These are phyloP conservation scores for Lepidotrigona ventralis DNA, from an alignment of 1,140 invertebrate genomes.

Conservation along the genomic window DNA sequence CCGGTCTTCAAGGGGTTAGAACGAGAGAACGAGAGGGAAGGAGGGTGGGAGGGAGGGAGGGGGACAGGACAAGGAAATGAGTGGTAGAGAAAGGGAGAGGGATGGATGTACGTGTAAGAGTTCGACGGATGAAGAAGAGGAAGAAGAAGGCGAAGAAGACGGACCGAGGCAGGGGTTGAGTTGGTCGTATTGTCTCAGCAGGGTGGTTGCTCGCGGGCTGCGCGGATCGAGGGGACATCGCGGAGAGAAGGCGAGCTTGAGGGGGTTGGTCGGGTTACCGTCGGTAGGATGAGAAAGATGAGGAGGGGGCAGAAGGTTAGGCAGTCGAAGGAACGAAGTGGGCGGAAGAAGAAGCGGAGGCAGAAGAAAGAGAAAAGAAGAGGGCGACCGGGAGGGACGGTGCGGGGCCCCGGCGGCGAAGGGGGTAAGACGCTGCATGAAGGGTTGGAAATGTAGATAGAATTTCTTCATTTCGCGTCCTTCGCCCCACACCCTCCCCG, in stretches of 20 bases:
- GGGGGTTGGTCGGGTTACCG: slow-evolving; percentile 39
- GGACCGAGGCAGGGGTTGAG: slow-evolving; percentile 57
- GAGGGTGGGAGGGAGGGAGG: not conserved
- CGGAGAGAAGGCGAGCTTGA: slow-evolving; percentile 39
- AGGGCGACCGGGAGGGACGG: slow-evolving; percentile 48
- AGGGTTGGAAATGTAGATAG: slow-evolving; percentile 81
- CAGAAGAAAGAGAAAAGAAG: slow-evolving; percentile 64
- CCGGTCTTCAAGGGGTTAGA: slow-evolving; percentile 65
- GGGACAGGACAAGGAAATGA: slow-evolving; percentile 17
- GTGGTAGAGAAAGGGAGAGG: not conserved
- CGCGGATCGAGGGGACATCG: slow-evolving; percentile 65
- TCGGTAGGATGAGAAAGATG: slow-evolving; percentile 38
- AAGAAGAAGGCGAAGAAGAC: slow-evolving; percentile 56
- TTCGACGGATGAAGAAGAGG: slow-evolving; percentile 44
- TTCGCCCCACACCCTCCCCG: slow-evolving; percentile 63
- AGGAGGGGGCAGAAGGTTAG: slow-evolving; percentile 44
- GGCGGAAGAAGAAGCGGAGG: slow-evolving; percentile 64
- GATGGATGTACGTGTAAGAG: slow-evolving; percentile 48
- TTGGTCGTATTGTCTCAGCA: slow-evolving; percentile 77
- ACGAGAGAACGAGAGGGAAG: slow-evolving; percentile 15
- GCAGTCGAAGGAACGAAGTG: slow-evolving; percentile 64
- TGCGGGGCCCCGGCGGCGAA: slow-evolving; percentile 42
- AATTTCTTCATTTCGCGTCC: slow-evolving; percentile 81
- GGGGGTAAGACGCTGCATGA: slow-evolving; percentile 79
- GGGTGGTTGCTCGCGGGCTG: slow-evolving; percentile 72